Base-by-base conservation (phyloP, 2,888 invertebrate genomes). In the Epirrhoe alternata region DNA sequence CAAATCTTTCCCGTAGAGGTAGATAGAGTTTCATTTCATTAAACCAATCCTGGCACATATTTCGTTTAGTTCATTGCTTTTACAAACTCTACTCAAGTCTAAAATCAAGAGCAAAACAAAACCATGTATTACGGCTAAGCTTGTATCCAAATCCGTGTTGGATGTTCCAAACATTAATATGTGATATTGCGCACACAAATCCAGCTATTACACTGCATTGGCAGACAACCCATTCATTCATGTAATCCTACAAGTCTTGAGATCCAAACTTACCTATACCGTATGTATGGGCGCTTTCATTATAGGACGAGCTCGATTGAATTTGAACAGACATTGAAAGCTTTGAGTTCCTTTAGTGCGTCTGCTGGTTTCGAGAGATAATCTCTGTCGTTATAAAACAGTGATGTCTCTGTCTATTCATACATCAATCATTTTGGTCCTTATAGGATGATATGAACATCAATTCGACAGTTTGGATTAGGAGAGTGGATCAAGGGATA, bases 171-270 rank as follows among this genome's bases (percentile, higher is more conserved):
- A 67, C 64, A 61, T 47, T 70, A 66, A 68, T 70, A 64, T 69
- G 42, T 33, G 67, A 61, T 68, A 64, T 55, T 61, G 16, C 47
- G 62, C 60, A 68, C 67, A 66, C 63, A 62, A 24, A 63, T 59
- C 67, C 61, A 16, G 55, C 58, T 61, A 63, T 64, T 62, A 52
- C 61, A 52, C 30, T 49, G 63, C 54, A 63, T 71, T 59, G 64
- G 66, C 64, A 72, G 55, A 70, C 66, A 49, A 33, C 57, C 50
- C 68, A 68, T 66, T 68, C 66, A 72, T 66, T 62, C 61, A 16
- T 16, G 24, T 70, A 70, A 72, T 72, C 69, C 68, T 50, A 52
- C 62, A 47, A 53, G 38, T 62, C 61, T 63, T 51, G 60, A 56
- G 59, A 55, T 55, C 31, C 17, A n/a, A 45, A 33, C 6, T 14